Evolutionary conservation across 2,797 vertebrate genomes (phyloP).

Genomic region (Erethizon dorsatum): DNA sequence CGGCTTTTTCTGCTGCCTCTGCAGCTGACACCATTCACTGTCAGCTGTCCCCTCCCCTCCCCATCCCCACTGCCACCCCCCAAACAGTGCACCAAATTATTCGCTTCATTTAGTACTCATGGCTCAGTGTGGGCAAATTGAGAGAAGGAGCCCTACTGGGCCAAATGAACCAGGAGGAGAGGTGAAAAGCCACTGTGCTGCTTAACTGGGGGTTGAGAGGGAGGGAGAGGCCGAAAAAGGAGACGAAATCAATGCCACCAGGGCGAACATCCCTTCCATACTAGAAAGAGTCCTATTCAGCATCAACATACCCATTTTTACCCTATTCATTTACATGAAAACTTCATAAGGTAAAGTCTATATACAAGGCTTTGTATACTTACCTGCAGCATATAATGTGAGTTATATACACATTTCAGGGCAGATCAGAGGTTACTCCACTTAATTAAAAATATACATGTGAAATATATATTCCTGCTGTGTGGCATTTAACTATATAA

Average conservation of each 20-base stretch:
- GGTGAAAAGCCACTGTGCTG: constrained; percentile 89
- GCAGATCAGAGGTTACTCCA: constrained; percentile 62
- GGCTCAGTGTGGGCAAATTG: constrained; percentile 91
- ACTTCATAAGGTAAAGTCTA: constrained; percentile 86
- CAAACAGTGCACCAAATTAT: constrained; percentile 93
- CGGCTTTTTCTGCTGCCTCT: constrained; percentile 99
- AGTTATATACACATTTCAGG: constrained; percentile 69
- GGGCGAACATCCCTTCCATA: constrained; percentile 88
- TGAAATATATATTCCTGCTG: not conserved
- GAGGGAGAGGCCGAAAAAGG: constrained; percentile 66
- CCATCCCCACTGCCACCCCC: constrained; percentile 89
- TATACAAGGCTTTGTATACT: constrained; percentile 88
- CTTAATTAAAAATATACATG: constrained; percentile 74
- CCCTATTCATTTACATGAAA: constrained; percentile 88
- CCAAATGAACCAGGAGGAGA: constrained; percentile 91
- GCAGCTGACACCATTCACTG: constrained; percentile 99
- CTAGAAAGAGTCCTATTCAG: constrained; percentile 88
- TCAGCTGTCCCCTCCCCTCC: constrained; percentile 94
- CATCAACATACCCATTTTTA: constrained; percentile 88
- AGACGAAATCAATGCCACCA: constrained; percentile 88
- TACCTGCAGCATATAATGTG: constrained; percentile 78
- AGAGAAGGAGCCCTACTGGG: constrained; percentile 89
- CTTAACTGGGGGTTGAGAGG: constrained; percentile 83
- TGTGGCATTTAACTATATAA: not conserved
- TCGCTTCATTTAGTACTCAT: constrained; percentile 94